A percentile compares a stretch with the other conserved stretches of the same genome.
Evolutionary conservation across 2,797 vertebrate species (phyloP).

Genomic region (Gymnoscopelus microlampas): DNA sequence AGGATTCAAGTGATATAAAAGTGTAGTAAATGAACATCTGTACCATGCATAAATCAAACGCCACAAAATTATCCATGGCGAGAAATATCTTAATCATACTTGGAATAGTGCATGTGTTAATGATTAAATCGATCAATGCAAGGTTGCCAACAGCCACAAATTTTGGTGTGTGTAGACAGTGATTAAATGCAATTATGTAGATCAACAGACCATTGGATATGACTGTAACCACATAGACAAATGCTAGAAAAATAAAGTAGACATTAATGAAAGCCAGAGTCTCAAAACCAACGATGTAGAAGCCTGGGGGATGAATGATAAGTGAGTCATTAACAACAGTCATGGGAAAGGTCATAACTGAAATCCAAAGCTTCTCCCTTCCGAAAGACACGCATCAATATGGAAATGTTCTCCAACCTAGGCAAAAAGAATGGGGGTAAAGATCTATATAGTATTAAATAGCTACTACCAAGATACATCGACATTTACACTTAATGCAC

Average conservation of each 20-base stretch:
- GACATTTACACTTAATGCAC: too few species aligned
- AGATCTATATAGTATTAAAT: neutral
- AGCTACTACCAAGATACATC: too few species aligned
- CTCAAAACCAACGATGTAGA: conserved; percentile 69
- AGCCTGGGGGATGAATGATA: conserved; percentile 72
- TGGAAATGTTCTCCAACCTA: neutral
- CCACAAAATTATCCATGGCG: conserved; percentile 66
- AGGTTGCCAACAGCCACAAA: conserved; percentile 74
- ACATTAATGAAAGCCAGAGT: conserved; percentile 47
- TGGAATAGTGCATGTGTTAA: conserved; percentile 70
- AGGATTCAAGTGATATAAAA: conserved; percentile 53
- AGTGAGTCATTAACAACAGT: conserved; percentile 47
- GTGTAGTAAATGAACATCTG: conserved; percentile 73
- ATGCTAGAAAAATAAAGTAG: conserved; percentile 70
- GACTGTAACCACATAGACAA: conserved; percentile 65
- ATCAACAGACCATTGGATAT: conserved; percentile 70
- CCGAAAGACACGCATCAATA: neutral
- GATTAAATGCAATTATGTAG: conserved; percentile 55
- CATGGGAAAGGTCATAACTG: conserved; percentile 49
- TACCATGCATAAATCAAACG: conserved; percentile 68
- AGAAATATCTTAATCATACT: conserved; percentile 73
- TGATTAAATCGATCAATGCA: conserved; percentile 64
- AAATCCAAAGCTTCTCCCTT: neutral
- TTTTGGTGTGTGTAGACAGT: conserved; percentile 69
- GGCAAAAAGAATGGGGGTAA: neutral